These are phyloP conservation scores for Hoplias malabaricus DNA, from an alignment of 2,113 vertebrate genomes.

Conservation along the genomic window DNA sequence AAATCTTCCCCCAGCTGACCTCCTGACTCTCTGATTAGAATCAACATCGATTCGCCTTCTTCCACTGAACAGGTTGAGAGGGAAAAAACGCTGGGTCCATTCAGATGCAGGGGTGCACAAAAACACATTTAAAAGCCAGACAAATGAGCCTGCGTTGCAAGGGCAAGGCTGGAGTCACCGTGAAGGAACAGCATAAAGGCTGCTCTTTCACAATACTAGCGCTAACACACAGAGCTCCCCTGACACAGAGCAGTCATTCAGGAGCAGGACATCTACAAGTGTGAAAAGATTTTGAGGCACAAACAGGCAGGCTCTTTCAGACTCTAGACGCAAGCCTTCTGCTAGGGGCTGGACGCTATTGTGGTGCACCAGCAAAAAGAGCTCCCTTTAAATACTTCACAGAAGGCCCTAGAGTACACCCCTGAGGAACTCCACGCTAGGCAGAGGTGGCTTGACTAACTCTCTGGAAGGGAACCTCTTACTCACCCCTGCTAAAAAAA, in stretches of 20 bases:
- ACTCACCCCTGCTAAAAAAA: not conserved
- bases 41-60: not conserved
- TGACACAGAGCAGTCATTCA: slow-evolving; percentile 58
- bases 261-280: slow-evolving; percentile 31
- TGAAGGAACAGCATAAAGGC: slow-evolving; percentile 61
- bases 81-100: not conserved
- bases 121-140: not conserved
- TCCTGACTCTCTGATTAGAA: slow-evolving; percentile 17
- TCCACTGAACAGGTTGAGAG: not conserved
- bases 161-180: slow-evolving; percentile 44
- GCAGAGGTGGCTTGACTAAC: not conserved
- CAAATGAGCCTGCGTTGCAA: not conserved
- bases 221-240: slow-evolving; percentile 46
- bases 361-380: slow-evolving; percentile 34
- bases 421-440: not conserved
- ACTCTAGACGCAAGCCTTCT: slow-evolving; percentile 54
- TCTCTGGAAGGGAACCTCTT: not conserved
- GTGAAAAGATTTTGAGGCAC: slow-evolving; percentile 61
- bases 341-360: slow-evolving; percentile 60
- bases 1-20: slow-evolving; percentile 27
- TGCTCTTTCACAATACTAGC: slow-evolving; percentile 52
- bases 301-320: slow-evolving; percentile 57
- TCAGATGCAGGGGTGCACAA: not conserved
- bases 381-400: slow-evolving; percentile 29
- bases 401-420: slow-evolving; percentile 5